These are phyloP conservation scores for Horisme vitalbata DNA, from an alignment of 2,888 invertebrate genomes.

Conservation along the genomic window DNA sequence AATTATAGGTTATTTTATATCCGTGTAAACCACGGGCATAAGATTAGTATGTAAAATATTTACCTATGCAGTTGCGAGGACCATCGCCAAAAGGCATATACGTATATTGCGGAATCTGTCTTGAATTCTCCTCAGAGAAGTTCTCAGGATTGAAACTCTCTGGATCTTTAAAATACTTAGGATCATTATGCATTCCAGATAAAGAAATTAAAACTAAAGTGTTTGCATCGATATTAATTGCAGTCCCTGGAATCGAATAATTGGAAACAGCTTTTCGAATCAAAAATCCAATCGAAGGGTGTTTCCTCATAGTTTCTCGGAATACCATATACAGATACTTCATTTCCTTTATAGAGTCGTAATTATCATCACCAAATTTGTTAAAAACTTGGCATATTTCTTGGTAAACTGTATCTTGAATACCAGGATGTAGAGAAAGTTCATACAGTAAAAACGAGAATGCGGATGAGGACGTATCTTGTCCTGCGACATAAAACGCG, in stretches of 20 bases:
- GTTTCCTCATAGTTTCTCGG: slow-evolving; percentile 39
- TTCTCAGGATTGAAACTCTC: slow-evolving; percentile 47
- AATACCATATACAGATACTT: slow-evolving; percentile 49
- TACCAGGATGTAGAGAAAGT: slow-evolving; percentile 32
- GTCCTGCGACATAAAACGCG: slow-evolving; percentile 56
- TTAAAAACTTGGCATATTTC: slow-evolving; percentile 32
- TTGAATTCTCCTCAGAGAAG: slow-evolving; percentile 37
- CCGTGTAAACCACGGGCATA: no score
- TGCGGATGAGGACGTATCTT: slow-evolving; percentile 58
- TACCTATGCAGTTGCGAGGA: slow-evolving; percentile 52
- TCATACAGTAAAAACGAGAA: slow-evolving; percentile 40
- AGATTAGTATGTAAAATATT: background rate
- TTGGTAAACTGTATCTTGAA: slow-evolving; percentile 32
- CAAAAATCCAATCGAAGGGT: slow-evolving; percentile 34
- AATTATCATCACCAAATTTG: slow-evolving; percentile 30
- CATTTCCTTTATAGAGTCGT: slow-evolving; percentile 50
- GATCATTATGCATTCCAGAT: slow-evolving; percentile 43
- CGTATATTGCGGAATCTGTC: slow-evolving; percentile 31
- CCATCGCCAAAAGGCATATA: slow-evolving; percentile 37
- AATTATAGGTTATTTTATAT: no score
- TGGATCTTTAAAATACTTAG: slow-evolving; percentile 45
- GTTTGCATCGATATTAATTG: slow-evolving; percentile 39
- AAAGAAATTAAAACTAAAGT: slow-evolving; percentile 31
- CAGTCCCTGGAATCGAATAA: slow-evolving; percentile 33
- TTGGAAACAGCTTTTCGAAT: slow-evolving; percentile 13